phyloP scores from a whole-genome alignment of 2,797 vertebrate species.

The Bradypodion pumilum region DNA sequence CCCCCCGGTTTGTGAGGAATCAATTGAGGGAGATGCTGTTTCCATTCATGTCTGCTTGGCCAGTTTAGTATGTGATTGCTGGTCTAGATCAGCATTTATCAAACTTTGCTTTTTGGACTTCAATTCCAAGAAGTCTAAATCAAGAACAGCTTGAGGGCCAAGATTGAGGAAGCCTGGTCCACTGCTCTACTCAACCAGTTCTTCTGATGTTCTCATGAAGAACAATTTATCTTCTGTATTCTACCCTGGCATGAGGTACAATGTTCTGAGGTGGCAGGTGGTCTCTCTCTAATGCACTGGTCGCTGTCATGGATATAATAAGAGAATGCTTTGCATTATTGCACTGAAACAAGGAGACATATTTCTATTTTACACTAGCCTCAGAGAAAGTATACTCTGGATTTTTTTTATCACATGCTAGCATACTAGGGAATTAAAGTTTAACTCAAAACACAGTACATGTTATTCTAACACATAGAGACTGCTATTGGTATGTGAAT shows the following conservation, averaged over 20 bases:
- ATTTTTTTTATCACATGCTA: not conserved
- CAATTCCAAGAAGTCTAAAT: too few relatives aligned
- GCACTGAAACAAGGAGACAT: not conserved
- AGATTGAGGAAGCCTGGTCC: too few relatives aligned
- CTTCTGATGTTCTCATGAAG: not conserved
- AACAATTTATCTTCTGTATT: not conserved
- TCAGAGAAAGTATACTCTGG: not conserved
- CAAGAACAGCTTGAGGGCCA: too few relatives aligned
- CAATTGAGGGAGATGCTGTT: not conserved
- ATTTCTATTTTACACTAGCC: constrained; percentile 13
- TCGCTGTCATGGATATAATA: not conserved
- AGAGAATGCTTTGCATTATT: constrained; percentile 1
- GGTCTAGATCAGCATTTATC: not conserved
- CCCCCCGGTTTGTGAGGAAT: not conserved
- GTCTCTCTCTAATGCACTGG: not conserved
- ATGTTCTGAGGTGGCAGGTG: not conserved
- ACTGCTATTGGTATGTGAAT: not conserved
- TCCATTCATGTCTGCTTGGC: not conserved
- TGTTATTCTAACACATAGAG: not conserved
- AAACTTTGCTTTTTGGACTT: too few relatives aligned
- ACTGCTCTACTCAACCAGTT: not conserved
- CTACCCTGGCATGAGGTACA: not conserved
- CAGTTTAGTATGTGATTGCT: not conserved
- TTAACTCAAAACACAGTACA: not conserved
- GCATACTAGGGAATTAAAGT: not conserved